Percentiles rank a stretch among this genome's conserved stretches.
Conservation (phyloP, 2,888 invertebrate genomes). For the Megastigmus dorsalis region DNA sequence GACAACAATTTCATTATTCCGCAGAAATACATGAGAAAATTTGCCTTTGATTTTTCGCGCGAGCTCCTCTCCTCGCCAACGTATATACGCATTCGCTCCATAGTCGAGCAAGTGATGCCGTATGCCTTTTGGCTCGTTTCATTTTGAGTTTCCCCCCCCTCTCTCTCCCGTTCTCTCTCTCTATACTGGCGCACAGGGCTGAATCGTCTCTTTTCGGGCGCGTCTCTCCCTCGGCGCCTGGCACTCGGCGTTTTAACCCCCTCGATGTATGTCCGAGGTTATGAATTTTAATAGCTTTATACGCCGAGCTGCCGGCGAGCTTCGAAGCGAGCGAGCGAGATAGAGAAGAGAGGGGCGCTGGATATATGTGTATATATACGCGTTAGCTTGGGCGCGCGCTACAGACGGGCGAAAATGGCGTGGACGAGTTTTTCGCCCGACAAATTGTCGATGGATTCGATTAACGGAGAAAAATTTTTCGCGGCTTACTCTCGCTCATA, state of each 20-base stretch:
- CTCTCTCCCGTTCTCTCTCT: background rate
- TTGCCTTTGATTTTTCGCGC: slow-evolving; percentile 22
- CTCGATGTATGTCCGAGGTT: slow-evolving; percentile 73
- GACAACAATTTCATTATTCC: background rate
- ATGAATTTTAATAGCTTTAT: slow-evolving; percentile 75
- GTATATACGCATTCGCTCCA: too few relatives aligned
- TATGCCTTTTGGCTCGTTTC: slow-evolving; percentile 3
- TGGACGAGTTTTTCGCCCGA: slow-evolving; percentile 69
- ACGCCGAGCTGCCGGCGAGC: slow-evolving; percentile 58
- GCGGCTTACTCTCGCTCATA: slow-evolving; percentile 40
- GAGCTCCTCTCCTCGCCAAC: too few relatives aligned
- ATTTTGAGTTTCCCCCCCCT: background rate
- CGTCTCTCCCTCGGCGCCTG: slow-evolving; percentile 45
- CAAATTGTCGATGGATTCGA: slow-evolving; percentile 74
- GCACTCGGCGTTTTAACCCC: slow-evolving; percentile 69
- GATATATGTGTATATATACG: too few relatives aligned
- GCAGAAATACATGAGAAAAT: too few relatives aligned
- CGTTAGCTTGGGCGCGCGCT: background rate
- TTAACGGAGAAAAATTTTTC: slow-evolving; percentile 68
- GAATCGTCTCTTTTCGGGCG: slow-evolving; percentile 38
- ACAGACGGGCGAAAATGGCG: slow-evolving; percentile 67
- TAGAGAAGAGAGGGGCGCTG: slow-evolving; percentile 56
- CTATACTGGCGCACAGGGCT: too few relatives aligned
- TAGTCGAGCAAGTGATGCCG: too few relatives aligned
- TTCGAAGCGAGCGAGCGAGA: slow-evolving; percentile 51